Base-by-base conservation (phyloP, 2,888 invertebrate species). In the Melangyna quadrimaculata region DNA sequence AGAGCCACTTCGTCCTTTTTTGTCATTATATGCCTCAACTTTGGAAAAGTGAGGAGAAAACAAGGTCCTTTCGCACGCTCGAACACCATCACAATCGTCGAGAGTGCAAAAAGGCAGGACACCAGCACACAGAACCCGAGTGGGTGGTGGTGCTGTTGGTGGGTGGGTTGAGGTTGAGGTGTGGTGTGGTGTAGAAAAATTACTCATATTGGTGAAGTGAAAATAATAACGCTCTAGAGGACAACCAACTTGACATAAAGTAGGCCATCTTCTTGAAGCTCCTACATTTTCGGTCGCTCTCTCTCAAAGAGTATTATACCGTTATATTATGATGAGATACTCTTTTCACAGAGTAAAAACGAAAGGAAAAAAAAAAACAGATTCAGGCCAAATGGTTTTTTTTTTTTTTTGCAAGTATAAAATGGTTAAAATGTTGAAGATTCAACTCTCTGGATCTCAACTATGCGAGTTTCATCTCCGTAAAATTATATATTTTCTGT, bases 351-450 rank as follows among this genome's bases (percentile, higher is more conserved):
- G 51, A 40, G 69, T 22, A 37, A 59, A 35, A 59, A 55, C 19
- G 0, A 17, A n/a, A 17, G 9, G 9, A 9, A 53, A 17, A 29
- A 29, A 55, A 57, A 12, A 35, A 2, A 37, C 8, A 51, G 53
- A 83, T 78, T 67, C 71, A 84, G 84, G 80, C 75, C 84, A 84
- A 84, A 84, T 79, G 84, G 59, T 84, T n/a, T n/a, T n/a, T n/a
- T n/a, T n/a, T n/a, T n/a, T n/a, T n/a, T n/a, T n/a, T 83, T 71
- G 84, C 79, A 71, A 79, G 79, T 71, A 84, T 75, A 67, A 79
- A 84, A 84, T 84, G 71, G 65, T 84, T 84, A 84, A 84, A 65
- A 72, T 72, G 63, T 45, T 65, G 79, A 45, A 45, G 24, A 43
- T 37, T 43, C 83, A 19, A 43, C 53, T 51, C 78, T 70, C 72